A percentile compares a stretch with the other conserved stretches of the same genome.
These are phyloP conservation scores for Catocala nupta DNA, from an alignment of 2,888 invertebrate species.

Conservation along the genomic window DNA sequence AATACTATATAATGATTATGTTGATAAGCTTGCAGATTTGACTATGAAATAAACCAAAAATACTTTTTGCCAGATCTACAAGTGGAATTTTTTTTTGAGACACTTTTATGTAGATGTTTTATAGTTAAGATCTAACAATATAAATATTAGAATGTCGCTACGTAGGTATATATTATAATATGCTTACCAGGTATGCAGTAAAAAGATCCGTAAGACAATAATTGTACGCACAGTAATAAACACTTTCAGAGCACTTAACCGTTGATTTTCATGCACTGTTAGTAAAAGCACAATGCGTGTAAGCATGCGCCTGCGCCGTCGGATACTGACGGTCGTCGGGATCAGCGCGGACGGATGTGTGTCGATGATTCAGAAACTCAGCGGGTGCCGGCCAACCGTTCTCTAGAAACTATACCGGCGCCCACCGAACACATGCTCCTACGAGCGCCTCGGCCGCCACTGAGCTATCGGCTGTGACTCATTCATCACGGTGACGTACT, in stretches of 20 bases:
- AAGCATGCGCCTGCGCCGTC: conserved; percentile 75
- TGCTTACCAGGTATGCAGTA: conserved; percentile 51
- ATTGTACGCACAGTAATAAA: conserved; percentile 58
- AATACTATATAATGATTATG: conserved; percentile 11
- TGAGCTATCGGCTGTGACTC: conserved; percentile 64
- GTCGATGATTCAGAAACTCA: conserved; percentile 71
- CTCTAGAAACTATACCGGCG: conserved; percentile 65
- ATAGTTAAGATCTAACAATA: too few relatives aligned
- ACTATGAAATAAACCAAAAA: not conserved
- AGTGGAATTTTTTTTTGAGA: too few relatives aligned
- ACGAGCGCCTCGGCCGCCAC: conserved; percentile 40
- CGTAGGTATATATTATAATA: too few relatives aligned
- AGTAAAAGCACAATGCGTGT: conserved; percentile 70
- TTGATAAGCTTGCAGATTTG: conserved; percentile 21
- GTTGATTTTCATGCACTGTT: conserved; percentile 77
- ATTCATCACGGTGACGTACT: conserved; percentile 64
- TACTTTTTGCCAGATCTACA: not conserved
- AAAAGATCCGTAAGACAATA: conserved; percentile 53
- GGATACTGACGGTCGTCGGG: conserved; percentile 61
- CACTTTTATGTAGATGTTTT: too few relatives aligned
- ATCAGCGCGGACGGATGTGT: conserved; percentile 71
- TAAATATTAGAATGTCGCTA: too few relatives aligned
- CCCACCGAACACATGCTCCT: conserved; percentile 58
- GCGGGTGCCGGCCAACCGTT: conserved; percentile 68
- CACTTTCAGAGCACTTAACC: conserved; percentile 69